Evolutionary conservation across 2,888 invertebrate genomes (phyloP).

Genomic region (Ditylenchus weischeri): DNA sequence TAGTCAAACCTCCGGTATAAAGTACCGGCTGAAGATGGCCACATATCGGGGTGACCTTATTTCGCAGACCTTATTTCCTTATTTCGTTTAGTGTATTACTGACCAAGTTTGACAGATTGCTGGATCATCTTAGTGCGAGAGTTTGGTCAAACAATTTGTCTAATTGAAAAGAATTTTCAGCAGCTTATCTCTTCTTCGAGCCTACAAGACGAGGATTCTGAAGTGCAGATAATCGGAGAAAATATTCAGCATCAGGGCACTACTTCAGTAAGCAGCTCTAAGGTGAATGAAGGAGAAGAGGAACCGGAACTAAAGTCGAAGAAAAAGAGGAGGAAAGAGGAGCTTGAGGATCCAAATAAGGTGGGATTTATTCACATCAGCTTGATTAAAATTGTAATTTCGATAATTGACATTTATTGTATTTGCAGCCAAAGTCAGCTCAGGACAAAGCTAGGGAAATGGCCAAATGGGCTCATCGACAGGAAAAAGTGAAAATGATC

Average conservation of each 20-base stretch:
- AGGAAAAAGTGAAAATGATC: slow-evolving; percentile 82
- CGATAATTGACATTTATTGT: slow-evolving; percentile 36
- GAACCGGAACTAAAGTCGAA: neutral
- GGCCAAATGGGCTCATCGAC: slow-evolving; percentile 91
- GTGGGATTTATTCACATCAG: slow-evolving; percentile 54
- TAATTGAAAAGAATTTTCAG: too few relatives aligned
- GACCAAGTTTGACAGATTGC: too few relatives aligned
- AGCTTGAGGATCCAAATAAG: slow-evolving; percentile 17
- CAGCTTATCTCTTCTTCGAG: too few relatives aligned
- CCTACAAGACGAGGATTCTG: neutral
- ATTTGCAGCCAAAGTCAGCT: slow-evolving; percentile 59
- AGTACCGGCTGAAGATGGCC: too few relatives aligned
- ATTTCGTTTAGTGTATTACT: too few relatives aligned
- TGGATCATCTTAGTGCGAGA: too few relatives aligned
- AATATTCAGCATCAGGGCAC: neutral
- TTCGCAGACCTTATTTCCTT: too few relatives aligned
- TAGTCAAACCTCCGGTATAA: too few relatives aligned
- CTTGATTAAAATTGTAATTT: neutral
- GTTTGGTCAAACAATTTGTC: too few relatives aligned
- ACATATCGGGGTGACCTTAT: too few relatives aligned
- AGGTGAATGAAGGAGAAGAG: neutral
- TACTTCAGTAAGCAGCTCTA: neutral
- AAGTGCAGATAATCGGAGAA: slow-evolving; percentile 1
- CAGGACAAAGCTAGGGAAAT: slow-evolving; percentile 67
- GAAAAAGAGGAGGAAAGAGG: slow-evolving; percentile 25